phyloP scores from a whole-genome alignment of 37 sponge, comb jelly and placozoan genomes.

The Chondrosia reniformis region DNA sequence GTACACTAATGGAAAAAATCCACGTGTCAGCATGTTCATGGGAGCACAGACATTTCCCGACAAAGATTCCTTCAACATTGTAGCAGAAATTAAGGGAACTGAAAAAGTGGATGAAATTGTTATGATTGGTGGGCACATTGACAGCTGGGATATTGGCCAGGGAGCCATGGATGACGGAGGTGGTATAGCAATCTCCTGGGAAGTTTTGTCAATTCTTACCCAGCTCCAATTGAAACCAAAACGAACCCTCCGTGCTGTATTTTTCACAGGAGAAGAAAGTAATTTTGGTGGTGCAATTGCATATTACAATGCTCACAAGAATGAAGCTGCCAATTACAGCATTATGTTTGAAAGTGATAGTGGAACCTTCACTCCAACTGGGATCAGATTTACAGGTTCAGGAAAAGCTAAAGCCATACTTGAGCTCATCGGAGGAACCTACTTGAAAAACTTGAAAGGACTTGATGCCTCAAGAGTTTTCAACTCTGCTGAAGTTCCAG shows the following conservation, averaged over 20 bases:
- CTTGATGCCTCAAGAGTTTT: too few species aligned
- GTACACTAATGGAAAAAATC: conserved; percentile 19
- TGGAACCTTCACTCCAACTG: too few species aligned
- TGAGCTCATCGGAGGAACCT: conserved; percentile 42
- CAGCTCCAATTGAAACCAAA: conserved; percentile 51
- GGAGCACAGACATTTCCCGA: conserved; percentile 26
- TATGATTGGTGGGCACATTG: conserved; percentile 76
- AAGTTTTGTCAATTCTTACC: conserved; percentile 43
- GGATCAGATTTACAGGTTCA: conserved; percentile 57
- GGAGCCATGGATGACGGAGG: conserved; percentile 82
- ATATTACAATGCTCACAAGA: conserved; percentile 48
- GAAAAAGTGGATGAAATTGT: conserved; percentile 53
- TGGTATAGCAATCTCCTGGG: conserved; percentile 71
- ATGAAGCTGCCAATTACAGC: conserved; percentile 36
- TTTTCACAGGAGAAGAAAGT: too few species aligned
- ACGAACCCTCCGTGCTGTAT: too few species aligned
- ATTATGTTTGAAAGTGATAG: conserved; percentile 65
- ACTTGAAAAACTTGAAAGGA: too few species aligned
- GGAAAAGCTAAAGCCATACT: conserved; percentile 40
- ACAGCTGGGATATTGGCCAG: conserved; percentile 70
- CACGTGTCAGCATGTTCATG: conserved; percentile 52
- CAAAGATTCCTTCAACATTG: conserved; percentile 49
- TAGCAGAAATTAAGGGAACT: conserved; percentile 53
- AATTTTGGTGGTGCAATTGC: too few species aligned
- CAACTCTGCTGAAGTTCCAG: too few species aligned